These are phyloP conservation scores for Ceramica pisi DNA, from an alignment of 2,888 invertebrate species.

Conservation along the genomic window DNA sequence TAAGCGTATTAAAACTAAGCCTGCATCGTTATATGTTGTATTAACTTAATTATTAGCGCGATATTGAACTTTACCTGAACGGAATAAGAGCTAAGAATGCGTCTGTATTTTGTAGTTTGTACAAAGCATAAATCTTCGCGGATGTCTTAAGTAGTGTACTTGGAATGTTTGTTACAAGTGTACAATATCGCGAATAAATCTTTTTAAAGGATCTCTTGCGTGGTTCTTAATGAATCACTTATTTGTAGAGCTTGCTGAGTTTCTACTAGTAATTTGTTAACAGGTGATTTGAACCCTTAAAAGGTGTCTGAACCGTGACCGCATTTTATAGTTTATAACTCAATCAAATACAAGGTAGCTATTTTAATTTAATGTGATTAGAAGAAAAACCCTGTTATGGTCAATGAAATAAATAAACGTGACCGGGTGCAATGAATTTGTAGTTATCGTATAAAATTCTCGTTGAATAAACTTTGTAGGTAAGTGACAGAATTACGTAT, in stretches of 20 bases:
- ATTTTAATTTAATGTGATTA: conserved; percentile 44
- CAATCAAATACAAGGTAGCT: conserved; percentile 54
- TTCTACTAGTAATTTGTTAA: conserved; percentile 41
- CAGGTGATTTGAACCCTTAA: conserved; percentile 42
- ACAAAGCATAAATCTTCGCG: conserved; percentile 75
- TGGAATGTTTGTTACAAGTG: conserved; percentile 73
- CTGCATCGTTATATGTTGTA: conserved; percentile 70
- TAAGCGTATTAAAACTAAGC: conserved; percentile 80
- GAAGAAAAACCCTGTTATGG: conserved; percentile 32
- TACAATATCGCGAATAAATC: conserved; percentile 73
- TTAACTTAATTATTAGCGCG: conserved; percentile 59
- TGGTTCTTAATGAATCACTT: conserved; percentile 51
- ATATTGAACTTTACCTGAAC: conserved; percentile 67
- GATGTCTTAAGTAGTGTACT: conserved; percentile 77
- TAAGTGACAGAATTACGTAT: conserved; percentile 18
- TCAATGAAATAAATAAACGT: conserved; percentile 36
- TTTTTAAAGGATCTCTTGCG: conserved; percentile 58
- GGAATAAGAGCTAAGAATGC: conserved; percentile 63
- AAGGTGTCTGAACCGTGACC: conserved; percentile 54
- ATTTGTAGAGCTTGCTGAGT: conserved; percentile 42
- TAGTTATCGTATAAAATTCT: conserved; percentile 20
- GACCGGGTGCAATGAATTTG: conserved; percentile 24
- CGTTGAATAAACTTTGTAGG: conserved; percentile 14
- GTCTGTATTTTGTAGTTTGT: conserved; percentile 68
- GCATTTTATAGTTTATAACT: conserved; percentile 51